Conservation (phyloP, 2,113 vertebrate species). For the Anguilla japonica region DNA sequence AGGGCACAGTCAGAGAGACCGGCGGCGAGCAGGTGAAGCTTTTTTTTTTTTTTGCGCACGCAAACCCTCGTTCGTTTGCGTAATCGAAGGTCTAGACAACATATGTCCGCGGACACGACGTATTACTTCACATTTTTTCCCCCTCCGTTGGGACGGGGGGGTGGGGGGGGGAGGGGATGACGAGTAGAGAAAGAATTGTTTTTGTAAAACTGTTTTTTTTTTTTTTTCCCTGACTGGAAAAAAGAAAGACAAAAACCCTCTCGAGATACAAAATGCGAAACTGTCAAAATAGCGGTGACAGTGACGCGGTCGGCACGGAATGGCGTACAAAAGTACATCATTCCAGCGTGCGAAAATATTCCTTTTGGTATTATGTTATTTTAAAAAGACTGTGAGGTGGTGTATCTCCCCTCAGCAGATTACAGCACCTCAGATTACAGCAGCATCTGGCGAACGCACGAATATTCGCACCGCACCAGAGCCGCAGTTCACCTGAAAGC, state of each 20-base stretch:
- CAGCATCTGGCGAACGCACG: neutral
- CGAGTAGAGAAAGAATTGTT: neutral
- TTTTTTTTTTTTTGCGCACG: neutral
- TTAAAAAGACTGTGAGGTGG: neutral
- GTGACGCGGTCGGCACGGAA: neutral
- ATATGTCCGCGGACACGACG: neutral
- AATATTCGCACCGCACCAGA: neutral
- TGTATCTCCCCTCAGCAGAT: neutral
- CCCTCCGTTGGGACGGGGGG: neutral
- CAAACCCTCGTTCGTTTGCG: neutral
- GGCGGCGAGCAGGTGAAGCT: neutral
- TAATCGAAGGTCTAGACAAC: conserved; percentile 7
- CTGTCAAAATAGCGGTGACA: neutral
- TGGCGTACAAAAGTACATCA: neutral
- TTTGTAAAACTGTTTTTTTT: neutral
- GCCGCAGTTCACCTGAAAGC: neutral
- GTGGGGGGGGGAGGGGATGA: no score
- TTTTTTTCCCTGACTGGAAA: neutral
- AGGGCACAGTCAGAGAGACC: neutral
- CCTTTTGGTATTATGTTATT: neutral
- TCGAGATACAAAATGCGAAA: neutral
- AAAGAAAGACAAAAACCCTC: neutral
- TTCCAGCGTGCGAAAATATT: neutral
- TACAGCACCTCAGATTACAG: neutral
- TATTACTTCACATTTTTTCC: neutral